Base-by-base conservation (phyloP, 2,888 invertebrate genomes). In the Nezara viridula region DNA sequence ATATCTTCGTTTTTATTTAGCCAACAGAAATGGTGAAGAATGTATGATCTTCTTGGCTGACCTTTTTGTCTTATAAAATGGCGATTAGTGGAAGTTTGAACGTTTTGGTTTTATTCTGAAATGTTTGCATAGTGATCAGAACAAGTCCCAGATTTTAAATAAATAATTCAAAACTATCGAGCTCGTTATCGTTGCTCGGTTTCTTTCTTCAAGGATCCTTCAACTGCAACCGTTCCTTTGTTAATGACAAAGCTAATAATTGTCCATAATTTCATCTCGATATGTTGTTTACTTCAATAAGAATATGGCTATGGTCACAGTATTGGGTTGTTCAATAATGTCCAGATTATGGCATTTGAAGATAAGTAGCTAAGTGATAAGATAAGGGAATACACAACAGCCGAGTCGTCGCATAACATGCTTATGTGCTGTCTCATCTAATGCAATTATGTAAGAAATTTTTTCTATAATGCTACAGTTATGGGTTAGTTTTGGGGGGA, bases 281-380 rank as follows among this genome's bases (percentile, higher is more conserved):
- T 60, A 27, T 6, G 27, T 16, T 7, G n/a, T n/a, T n/a, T n/a
- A 9, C 9, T 9, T 5, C 10, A 10, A 5, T 2, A 10, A 24
- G 60, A 19, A 66, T 4, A 19, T 37, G 32, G 32, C 32, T 14
- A 66, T 27, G 32, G 66, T 32, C 66, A 32, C 14, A 66, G 66
- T 14, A 6, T 32, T 66, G n/a, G 1, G 9, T 27, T 7, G 66
- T 19, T 66, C 2, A 66, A 66, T 66, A 32, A 19, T 66, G 4
- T 66, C 27, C 32, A 66, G 66, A 66, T 66, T 66, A 66, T 32
- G 66, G 32, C 66, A 66, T 66, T 66, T 66, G 66, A 24, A 66
- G 66, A 66, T 66, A 66, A 66, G 32, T 32, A 7, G 44, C 44
- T 10, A 60, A 27, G 1, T 60, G 60, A 60, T 60, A 60, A 60